Evolutionary conservation across 2,113 vertebrate genomes (phyloP), one percentile per base, ranked within the genome.

Genomic region (Excalfactoria chinensis): DNA sequence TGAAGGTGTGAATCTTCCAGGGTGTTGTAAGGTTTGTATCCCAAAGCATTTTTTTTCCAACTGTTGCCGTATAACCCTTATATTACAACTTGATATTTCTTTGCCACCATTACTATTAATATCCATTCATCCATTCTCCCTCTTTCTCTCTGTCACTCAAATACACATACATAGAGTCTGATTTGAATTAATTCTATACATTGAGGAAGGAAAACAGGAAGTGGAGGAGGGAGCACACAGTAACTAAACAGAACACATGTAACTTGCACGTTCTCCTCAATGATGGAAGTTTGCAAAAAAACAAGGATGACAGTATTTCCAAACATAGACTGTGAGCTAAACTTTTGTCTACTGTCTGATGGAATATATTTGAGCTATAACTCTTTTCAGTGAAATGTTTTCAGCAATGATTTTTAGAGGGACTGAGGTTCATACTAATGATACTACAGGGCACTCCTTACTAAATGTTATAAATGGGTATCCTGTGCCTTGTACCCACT

Each of bases 321-420:
- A 84, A 18, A 13, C 80, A 23, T 44, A 49, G 23, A 82, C 70
- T 62, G 21, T 62, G 89, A 95, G 63, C 17, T 69, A 55, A 48
- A 37, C 3, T 80, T 97, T 86, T 63, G 26, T 84, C 17, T 90
- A 94, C 64, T 90, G 93, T 86, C 68, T 93, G 78, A 82, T 46
- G 3, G 44, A 90, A 67, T 28, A 59, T 26, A 81, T 81, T 88
- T 91, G 40, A 89, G 81, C 79, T 81, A 85, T 9, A 58, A 68
- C 49, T 72, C 32, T 53, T 62, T 88, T 40, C 34, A 9, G 9
- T 43, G 11, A 67, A 70, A 30, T 37, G 20, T 59, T 77, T 69
- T 48, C 22, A 83, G 17, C 23, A 76, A 22, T 69, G 60, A 86
- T 76, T 92, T 55, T 95, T 21, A 79, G 79, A 71, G 43, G 69